phyloP scores from a whole-genome alignment of 2,888 invertebrate genomes.

The Thera britannica region DNA sequence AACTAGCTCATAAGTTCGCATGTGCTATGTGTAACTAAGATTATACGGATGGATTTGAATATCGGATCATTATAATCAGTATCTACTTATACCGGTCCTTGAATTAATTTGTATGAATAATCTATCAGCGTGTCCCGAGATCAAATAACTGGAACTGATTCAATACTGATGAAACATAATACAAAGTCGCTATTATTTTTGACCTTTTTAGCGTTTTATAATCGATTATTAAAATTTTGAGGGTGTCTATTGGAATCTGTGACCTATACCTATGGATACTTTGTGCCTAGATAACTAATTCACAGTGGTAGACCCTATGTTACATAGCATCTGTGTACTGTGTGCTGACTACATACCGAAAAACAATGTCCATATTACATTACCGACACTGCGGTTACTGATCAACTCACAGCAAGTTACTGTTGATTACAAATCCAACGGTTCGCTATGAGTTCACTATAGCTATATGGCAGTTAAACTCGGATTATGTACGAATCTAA shows the following conservation, averaged over 20 bases:
- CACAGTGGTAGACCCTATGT: neutral
- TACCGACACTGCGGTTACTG: slow-evolving; percentile 12
- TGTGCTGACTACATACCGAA: neutral
- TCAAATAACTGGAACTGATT: slow-evolving; percentile 13
- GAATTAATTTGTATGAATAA: slow-evolving; percentile 38
- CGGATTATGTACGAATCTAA: neutral
- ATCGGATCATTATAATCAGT: slow-evolving; percentile 34
- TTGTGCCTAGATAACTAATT: neutral
- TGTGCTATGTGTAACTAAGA: slow-evolving; percentile 31
- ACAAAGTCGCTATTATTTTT: neutral
- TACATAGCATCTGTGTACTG: neutral
- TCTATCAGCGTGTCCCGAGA: slow-evolving; percentile 16
- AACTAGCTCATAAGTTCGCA: slow-evolving; percentile 37
- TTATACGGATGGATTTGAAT: slow-evolving; percentile 39
- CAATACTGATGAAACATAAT: neutral
- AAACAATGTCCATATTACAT: slow-evolving; percentile 8
- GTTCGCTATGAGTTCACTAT: neutral
- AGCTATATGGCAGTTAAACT: slow-evolving; percentile 1
- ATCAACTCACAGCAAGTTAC: slow-evolving; percentile 21
- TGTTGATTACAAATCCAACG: slow-evolving; percentile 16
- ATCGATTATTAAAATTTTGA: neutral
- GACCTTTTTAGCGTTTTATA: neutral
- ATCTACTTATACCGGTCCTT: slow-evolving; percentile 23
- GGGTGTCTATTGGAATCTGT: too few relatives aligned
- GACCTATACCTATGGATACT: neutral